A percentile compares a stretch with the other conserved stretches of the same genome.
These are phyloP conservation scores for Phoebastria nigripes DNA, from an alignment of 2,797 vertebrate species.

Conservation along the genomic window DNA sequence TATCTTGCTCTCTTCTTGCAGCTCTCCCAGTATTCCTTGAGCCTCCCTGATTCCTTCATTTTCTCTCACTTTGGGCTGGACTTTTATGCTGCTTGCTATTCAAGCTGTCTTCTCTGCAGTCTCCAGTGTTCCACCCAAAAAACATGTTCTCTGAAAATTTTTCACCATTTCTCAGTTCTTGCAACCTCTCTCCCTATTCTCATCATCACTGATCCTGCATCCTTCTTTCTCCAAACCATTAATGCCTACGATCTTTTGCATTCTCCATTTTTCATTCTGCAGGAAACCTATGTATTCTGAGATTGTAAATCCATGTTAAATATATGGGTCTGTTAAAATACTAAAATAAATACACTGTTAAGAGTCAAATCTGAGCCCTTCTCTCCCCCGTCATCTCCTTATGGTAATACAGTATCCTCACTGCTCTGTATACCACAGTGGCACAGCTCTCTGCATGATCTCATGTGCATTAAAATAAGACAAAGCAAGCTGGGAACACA, in stretches of 20 bases:
- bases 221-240: not conserved
- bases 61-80: not conserved
- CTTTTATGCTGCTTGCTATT: not conserved
- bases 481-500: constrained; percentile 20
- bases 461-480: not conserved
- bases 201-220: not conserved
- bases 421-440: not conserved
- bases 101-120: not conserved
- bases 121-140: not conserved
- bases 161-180: not conserved
- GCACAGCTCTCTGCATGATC: not conserved
- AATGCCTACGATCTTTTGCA: not conserved
- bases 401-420: not conserved
- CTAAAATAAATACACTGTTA: not conserved
- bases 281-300: not conserved
- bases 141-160: not conserved
- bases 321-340: not conserved
- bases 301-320: not conserved
- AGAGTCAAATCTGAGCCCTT: not conserved
- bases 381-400: not conserved
- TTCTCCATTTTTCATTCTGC: not conserved
- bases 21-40: not conserved
- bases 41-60: not conserved
- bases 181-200: not conserved
- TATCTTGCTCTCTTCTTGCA: not conserved